A percentile compares a stretch with the other conserved stretches of the same genome.
phyloP scores from a whole-genome alignment of 2,797 vertebrate genomes.

The Urosaurus nigricauda region DNA sequence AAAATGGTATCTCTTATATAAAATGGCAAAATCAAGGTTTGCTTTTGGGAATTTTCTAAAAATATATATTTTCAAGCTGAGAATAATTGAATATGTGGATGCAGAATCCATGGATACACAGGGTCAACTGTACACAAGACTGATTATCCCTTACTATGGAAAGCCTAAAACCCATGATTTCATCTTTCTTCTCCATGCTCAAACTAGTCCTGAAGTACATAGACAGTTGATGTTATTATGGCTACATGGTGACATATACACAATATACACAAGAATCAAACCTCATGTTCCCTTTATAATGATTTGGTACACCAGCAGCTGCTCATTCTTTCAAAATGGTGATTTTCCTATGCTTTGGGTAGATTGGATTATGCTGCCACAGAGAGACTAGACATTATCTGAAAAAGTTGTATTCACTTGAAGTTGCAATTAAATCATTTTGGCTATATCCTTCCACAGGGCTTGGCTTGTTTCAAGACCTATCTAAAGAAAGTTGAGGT shows the following conservation, averaged over 20 bases:
- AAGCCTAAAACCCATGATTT: background rate
- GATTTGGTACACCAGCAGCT: background rate
- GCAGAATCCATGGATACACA: too few relatives aligned
- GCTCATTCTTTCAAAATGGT: background rate
- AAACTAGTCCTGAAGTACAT: background rate
- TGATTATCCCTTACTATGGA: background rate
- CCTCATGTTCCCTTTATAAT: background rate
- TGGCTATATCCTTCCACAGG: conserved; percentile 11
- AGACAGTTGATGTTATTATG: background rate
- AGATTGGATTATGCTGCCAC: too few relatives aligned
- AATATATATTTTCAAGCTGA: too few relatives aligned
- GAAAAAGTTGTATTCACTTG: background rate
- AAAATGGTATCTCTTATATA: too few relatives aligned
- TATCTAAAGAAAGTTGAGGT: background rate
- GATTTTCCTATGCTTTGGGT: background rate
- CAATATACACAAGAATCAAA: background rate
- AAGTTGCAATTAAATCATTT: conserved; percentile 11
- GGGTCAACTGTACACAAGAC: background rate
- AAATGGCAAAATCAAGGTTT: too few relatives aligned
- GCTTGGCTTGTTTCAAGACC: background rate
- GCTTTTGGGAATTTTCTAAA: too few relatives aligned
- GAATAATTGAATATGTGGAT: too few relatives aligned
- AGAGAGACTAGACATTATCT: background rate
- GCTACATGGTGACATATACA: background rate
- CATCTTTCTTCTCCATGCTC: background rate